phyloP scores from a whole-genome alignment of 1,140 invertebrate species.

The Drosophila navojoa region DNA sequence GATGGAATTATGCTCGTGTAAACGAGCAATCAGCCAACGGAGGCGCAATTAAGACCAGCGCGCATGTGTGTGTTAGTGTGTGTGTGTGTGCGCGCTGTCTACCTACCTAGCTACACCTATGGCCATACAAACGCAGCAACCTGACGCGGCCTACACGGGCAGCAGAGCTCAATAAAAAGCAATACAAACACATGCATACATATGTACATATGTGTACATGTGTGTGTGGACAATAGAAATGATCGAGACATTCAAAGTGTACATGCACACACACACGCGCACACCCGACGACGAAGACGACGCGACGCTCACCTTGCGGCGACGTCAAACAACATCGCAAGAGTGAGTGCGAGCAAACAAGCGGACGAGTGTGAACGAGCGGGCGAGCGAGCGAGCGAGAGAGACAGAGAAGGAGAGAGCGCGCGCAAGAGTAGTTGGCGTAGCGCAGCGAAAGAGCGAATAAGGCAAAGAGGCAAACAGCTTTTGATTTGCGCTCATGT shows the following conservation, averaged over 20 bases:
- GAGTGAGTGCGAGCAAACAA: not conserved
- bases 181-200: not conserved
- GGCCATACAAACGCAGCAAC: constrained; percentile 31
- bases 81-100: constrained; percentile 12
- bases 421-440: constrained; percentile 3
- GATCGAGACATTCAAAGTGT: constrained; percentile 52
- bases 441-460: constrained; percentile 5
- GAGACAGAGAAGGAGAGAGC: constrained; percentile 16
- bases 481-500: constrained; percentile 57
- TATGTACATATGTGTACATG: constrained; percentile 7
- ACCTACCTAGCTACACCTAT: constrained; percentile 25
- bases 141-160: constrained; percentile 52
- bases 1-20: constrained; percentile 63
- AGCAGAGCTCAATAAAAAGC: constrained; percentile 4
- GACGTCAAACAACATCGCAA: constrained; percentile 21
- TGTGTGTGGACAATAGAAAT: constrained; percentile 69
- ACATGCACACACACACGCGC: constrained; percentile 4
- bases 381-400: not conserved
- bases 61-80: not conserved
- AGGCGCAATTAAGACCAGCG: constrained; percentile 62
- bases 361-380: not conserved
- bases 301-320: constrained; percentile 38
- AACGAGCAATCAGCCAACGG: constrained; percentile 60
- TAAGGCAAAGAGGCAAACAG: constrained; percentile 28
- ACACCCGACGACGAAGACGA: constrained; percentile 26